These are phyloP conservation scores for Dendrolimus houi DNA, from an alignment of 2,888 invertebrate genomes.

Conservation along the genomic window DNA sequence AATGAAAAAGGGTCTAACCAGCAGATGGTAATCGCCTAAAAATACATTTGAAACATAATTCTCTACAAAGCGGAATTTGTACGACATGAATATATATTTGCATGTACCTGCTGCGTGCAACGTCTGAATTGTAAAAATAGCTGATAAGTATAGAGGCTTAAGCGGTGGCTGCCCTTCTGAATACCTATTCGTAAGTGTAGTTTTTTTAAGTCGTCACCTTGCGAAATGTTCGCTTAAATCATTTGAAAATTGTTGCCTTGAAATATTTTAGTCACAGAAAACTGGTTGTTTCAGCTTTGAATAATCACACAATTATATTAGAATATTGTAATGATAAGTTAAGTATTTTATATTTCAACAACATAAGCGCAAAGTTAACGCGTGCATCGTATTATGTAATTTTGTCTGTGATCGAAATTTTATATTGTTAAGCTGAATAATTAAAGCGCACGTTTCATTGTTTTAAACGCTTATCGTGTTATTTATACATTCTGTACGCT, in stretches of 20 bases:
- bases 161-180: constrained; percentile 7
- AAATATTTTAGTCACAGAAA: constrained; percentile 54
- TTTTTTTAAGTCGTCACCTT: constrained; percentile 28
- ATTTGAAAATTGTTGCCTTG: constrained; percentile 60
- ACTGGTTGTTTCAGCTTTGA: constrained; percentile 65
- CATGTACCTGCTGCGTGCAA: no score
- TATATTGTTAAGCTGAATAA: constrained; percentile 68
- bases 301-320: constrained; percentile 57
- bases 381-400: constrained; percentile 66
- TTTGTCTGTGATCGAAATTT: constrained; percentile 74
- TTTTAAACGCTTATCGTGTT: constrained; percentile 29
- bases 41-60: no score
- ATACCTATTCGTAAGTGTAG: constrained; percentile 7
- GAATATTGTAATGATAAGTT: constrained; percentile 58
- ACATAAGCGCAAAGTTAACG: constrained; percentile 55
- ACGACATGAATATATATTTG: no score
- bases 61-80: no score
- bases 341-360: constrained; percentile 66
- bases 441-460: constrained; percentile 43
- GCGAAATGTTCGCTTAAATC: constrained; percentile 46
- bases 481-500: constrained; percentile 40
- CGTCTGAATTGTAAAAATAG: background rate
- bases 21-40: no score
- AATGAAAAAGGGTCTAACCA: no score
- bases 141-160: background rate